Evolutionary conservation across 2,888 invertebrate species (phyloP).

Genomic region (Nymphalis c-album): DNA sequence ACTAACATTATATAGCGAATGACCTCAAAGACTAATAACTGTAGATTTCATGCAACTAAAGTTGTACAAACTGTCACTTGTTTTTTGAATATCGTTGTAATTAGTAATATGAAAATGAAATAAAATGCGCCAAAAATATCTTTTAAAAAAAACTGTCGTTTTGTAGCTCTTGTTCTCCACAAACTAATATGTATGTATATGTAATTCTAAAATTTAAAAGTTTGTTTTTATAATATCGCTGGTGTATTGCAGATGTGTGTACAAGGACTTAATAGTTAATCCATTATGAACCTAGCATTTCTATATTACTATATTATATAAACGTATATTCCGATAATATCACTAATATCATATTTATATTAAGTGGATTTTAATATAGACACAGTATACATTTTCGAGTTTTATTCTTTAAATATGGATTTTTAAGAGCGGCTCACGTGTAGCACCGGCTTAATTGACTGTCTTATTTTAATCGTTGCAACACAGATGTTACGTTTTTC

Average conservation of each 20-base stretch:
- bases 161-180: neutral
- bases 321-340: no score
- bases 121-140: neutral
- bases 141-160: neutral
- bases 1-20: conserved; percentile 16
- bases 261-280: neutral
- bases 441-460: no score
- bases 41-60: conserved; percentile 14
- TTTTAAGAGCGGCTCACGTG: no score
- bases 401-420: neutral
- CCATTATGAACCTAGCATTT: no score
- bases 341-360: no score
- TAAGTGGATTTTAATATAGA: neutral
- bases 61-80: conserved; percentile 16
- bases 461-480: no score
- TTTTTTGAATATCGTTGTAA: neutral
- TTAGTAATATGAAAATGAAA: neutral
- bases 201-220: no score
- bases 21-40: conserved; percentile 21
- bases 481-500: no score
- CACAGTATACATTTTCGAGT: neutral
- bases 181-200: no score
- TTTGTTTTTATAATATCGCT: no score
- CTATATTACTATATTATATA: no score
- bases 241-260: no score